Percentiles rank a stretch among this genome's conserved stretches.
These are phyloP conservation scores for Platycheirus albimanus DNA, from an alignment of 2,888 invertebrate species.

Conservation along the genomic window DNA sequence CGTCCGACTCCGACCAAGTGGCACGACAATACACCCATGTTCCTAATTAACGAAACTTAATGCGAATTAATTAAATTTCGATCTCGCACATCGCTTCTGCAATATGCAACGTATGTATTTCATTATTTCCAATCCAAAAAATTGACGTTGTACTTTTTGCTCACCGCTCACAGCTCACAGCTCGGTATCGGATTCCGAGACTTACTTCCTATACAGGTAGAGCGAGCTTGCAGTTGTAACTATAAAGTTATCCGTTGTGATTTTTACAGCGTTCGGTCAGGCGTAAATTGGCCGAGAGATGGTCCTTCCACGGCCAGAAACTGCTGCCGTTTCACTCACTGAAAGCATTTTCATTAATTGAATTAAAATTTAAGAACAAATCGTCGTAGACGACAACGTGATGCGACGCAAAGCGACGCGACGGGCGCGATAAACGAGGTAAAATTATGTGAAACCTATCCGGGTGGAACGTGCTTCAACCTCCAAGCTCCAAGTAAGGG, in stretches of 20 bases:
- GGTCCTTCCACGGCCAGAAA: conserved; percentile 26
- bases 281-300: conserved; percentile 46
- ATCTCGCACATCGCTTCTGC: conserved; percentile 41
- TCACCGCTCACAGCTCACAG: not conserved
- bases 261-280: conserved; percentile 46
- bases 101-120: conserved; percentile 44
- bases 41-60: conserved; percentile 72
- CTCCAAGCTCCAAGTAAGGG: conserved; percentile 17
- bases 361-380: conserved; percentile 72
- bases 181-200: too few relatives aligned
- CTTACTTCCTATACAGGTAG: not conserved
- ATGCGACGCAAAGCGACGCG: not conserved
- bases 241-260: conserved; percentile 38
- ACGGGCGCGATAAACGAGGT: not conserved
- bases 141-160: not conserved
- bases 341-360: conserved; percentile 68
- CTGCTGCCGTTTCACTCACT: conserved; percentile 8
- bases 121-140: conserved; percentile 63
- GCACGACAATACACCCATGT: conserved; percentile 43
- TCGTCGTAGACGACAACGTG: conserved; percentile 36
- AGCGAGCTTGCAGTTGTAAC: not conserved
- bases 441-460: conserved; percentile 55
- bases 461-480: conserved; percentile 40
- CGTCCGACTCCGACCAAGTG: conserved; percentile 16
- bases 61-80: conserved; percentile 71